phyloP scores from a whole-genome alignment of 2,113 vertebrate genomes.

The Dermatemys mawii region DNA sequence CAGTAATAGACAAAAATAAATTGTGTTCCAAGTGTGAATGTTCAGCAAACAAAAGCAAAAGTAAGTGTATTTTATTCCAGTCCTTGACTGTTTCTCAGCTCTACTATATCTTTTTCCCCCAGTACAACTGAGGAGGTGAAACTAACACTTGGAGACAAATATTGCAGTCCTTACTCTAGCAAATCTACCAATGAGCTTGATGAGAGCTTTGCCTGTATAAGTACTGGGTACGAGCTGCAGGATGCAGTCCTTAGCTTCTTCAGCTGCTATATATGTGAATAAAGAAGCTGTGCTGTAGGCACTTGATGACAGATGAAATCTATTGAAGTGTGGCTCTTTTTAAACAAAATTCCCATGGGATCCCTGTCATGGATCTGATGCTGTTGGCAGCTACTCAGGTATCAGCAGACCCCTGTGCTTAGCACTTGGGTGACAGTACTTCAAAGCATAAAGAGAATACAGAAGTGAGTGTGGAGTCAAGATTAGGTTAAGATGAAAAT shows the following conservation, averaged over 20 bases:
- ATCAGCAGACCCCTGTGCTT: neutral
- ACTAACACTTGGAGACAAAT: neutral
- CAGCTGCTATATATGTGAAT: neutral
- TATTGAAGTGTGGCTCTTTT: neutral
- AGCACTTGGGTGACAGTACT: neutral
- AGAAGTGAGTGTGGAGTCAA: neutral
- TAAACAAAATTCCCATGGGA: neutral
- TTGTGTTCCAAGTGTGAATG: neutral
- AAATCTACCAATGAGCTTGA: neutral
- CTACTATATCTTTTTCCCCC: neutral
- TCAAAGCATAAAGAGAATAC: neutral
- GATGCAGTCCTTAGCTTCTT: neutral
- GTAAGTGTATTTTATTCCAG: neutral
- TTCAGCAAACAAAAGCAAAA: fast-evolving
- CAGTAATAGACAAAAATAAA: neutral
- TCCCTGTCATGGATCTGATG: neutral
- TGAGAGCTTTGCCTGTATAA: neutral
- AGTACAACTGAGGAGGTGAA: neutral
- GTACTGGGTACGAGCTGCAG: neutral
- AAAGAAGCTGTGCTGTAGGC: neutral
- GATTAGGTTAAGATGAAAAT: neutral
- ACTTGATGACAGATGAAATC: neutral
- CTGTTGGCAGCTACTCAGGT: neutral
- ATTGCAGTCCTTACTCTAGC: fast-evolving
- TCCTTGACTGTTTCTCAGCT: neutral